Evolutionary conservation across 2,888 invertebrate species (phyloP), one percentile per base, ranked within the genome.

Genomic region (Hedychridium roseum): DNA sequence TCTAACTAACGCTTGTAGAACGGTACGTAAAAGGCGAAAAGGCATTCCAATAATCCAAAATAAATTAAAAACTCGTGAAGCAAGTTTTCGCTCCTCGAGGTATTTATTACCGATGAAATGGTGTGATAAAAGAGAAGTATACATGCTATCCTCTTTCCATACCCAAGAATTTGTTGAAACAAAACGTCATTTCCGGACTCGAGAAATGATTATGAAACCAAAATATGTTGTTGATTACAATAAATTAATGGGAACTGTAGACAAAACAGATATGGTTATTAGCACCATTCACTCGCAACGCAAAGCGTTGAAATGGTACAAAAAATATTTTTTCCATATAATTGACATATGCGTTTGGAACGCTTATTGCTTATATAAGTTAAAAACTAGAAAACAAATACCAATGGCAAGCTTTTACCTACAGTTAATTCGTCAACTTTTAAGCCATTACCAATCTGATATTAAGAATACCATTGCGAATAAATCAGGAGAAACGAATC

Each of bases 181-280:
- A 16, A 43, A 43, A 43, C 17, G 17, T 12, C 43, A 36, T 43
- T 43, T 21, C 12, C 36, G 43, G 11, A 30, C 41, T 2, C 20
- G n/a, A 20, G 30, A 43, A 41, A 36, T 30, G 26, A 43, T 43
- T n/a, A 43, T 1, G 15, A 43, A 28, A 21, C 36, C 38, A 38
- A 26, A 23, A 14, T 38, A 27, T 26, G 26, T 38, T 38, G 38
- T 38, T 6, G 21, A 49, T 17, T 61, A 63, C 15, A 61, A 63
- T 54, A 16, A 40, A 12, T 49, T 45, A 34, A 68, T 62, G 61
- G 58, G 54, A n/a, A 40, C 64, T 12, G 57, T 69, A 23, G 68
- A 71, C 43, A 46, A 46, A 40, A 41, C 52, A n/a, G 66, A 71
- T 48, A 68, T 66, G 66, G 18, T 57, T 21, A 42, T 54, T 7